Evolutionary conservation across 2,797 vertebrate species (phyloP).

Genomic region (Limosa lapponica): DNA sequence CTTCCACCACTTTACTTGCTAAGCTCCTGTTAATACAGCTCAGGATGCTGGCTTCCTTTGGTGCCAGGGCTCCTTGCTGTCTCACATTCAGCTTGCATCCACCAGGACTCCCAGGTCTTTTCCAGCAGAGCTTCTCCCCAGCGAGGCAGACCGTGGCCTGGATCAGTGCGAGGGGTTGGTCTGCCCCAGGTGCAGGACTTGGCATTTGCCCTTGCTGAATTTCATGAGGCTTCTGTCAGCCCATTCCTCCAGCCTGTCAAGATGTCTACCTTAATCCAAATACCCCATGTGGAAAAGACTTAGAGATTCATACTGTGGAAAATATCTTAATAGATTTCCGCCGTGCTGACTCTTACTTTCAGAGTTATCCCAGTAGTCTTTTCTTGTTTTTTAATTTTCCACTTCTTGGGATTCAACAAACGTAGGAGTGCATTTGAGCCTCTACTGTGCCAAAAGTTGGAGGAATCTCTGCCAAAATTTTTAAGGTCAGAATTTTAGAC

Average conservation of each 20-base stretch:
- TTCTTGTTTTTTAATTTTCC: background rate
- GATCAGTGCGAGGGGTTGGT: background rate
- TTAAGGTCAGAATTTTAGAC: background rate
- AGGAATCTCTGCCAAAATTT: slow-evolving; percentile 9
- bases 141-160: background rate
- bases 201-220: background rate
- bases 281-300: background rate
- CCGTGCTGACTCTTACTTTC: background rate
- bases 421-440: background rate
- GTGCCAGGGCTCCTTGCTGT: background rate
- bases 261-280: background rate
- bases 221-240: background rate
- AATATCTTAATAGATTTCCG: background rate
- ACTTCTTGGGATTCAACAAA: background rate
- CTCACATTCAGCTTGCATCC: background rate
- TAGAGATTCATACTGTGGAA: background rate
- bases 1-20: background rate
- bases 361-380: background rate
- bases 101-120: background rate
- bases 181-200: background rate
- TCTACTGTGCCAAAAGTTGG: background rate
- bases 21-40: background rate
- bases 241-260: background rate
- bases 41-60: background rate
- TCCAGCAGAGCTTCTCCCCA: background rate